A percentile compares a stretch with the other conserved stretches of the same genome.
Evolutionary conservation across 2,113 vertebrate species (phyloP).

Genomic region (Pontoporia blainvillei): DNA sequence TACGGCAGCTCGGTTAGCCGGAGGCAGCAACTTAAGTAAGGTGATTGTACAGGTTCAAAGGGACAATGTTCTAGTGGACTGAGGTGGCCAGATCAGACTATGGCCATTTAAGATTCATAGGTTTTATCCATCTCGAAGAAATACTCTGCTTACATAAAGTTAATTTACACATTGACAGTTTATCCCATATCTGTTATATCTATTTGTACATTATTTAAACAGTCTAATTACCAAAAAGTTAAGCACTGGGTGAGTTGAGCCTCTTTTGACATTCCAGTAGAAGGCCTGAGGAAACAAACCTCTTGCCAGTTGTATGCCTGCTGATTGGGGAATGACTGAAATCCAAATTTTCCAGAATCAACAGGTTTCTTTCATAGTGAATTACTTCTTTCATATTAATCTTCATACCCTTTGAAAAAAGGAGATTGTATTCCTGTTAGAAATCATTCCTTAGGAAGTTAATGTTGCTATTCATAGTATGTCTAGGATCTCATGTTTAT

Average conservation of each 20-base stretch:
- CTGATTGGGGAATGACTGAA: not conserved
- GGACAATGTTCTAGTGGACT: not conserved
- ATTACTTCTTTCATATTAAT: not conserved
- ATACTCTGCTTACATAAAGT: not conserved
- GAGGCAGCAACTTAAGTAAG: not conserved
- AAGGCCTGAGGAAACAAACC: not conserved
- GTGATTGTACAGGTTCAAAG: not conserved
- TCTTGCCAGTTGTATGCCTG: not conserved
- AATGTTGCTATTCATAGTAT: not conserved
- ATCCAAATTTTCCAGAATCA: not conserved
- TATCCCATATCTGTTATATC: not conserved
- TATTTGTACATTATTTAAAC: not conserved
- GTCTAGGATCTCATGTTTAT: not conserved
- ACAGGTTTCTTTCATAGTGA: not conserved
- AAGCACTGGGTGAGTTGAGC: not conserved
- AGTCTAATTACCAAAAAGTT: not conserved
- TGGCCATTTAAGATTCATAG: not conserved
- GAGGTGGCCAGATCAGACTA: not conserved
- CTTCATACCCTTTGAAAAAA: conserved; percentile 9
- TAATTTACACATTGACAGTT: not conserved
- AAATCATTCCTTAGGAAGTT: not conserved
- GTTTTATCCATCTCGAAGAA: conserved; percentile 24
- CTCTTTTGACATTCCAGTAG: not conserved
- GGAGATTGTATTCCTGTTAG: not conserved
- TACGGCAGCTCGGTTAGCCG: not conserved